phyloP scores from a whole-genome alignment of 1,140 invertebrate species.

The Globodera rostochiensis region DNA sequence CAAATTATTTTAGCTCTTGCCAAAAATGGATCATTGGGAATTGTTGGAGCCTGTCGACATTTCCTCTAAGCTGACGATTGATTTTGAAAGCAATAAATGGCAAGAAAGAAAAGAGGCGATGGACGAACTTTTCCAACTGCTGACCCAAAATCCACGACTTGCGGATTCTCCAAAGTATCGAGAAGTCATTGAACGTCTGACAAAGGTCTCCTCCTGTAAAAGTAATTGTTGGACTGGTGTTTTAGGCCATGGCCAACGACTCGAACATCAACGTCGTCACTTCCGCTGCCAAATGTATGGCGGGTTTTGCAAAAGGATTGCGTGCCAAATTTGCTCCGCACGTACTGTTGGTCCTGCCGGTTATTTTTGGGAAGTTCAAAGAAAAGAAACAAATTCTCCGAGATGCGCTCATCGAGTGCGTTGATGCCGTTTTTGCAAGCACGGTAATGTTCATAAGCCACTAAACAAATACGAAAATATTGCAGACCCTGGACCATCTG shows the following conservation, averaged over 20 bases:
- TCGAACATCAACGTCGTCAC: slow-evolving; percentile 90
- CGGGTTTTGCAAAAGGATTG: slow-evolving; percentile 80
- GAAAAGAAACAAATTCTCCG: slow-evolving; percentile 88
- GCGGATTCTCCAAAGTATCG: slow-evolving; percentile 72
- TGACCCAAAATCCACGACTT: slow-evolving; percentile 74
- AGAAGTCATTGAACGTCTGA: slow-evolving; percentile 79
- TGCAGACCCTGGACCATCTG: slow-evolving; percentile 78
- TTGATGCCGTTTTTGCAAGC: slow-evolving; percentile 72
- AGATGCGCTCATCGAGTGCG: slow-evolving; percentile 74
- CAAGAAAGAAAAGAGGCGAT: slow-evolving; percentile 88
- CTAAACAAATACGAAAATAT: neutral
- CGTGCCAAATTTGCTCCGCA: slow-evolving; percentile 85
- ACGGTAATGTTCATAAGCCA: slow-evolving; percentile 31
- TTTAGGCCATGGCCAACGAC: slow-evolving; percentile 78
- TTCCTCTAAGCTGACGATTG: slow-evolving; percentile 85
- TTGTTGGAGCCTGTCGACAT: slow-evolving; percentile 88
- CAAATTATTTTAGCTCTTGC: no score
- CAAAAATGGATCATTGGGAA: slow-evolving; percentile 81
- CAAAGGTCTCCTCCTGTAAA: slow-evolving; percentile 72
- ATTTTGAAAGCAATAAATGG: slow-evolving; percentile 97
- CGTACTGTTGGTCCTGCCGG: slow-evolving; percentile 74
- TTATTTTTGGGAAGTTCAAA: slow-evolving; percentile 90
- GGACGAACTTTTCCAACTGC: slow-evolving; percentile 76
- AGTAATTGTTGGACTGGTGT: neutral
- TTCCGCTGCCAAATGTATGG: slow-evolving; percentile 81